These are phyloP conservation scores for Sphinx pinastri DNA, from an alignment of 2,888 invertebrate genomes.

Conservation along the genomic window DNA sequence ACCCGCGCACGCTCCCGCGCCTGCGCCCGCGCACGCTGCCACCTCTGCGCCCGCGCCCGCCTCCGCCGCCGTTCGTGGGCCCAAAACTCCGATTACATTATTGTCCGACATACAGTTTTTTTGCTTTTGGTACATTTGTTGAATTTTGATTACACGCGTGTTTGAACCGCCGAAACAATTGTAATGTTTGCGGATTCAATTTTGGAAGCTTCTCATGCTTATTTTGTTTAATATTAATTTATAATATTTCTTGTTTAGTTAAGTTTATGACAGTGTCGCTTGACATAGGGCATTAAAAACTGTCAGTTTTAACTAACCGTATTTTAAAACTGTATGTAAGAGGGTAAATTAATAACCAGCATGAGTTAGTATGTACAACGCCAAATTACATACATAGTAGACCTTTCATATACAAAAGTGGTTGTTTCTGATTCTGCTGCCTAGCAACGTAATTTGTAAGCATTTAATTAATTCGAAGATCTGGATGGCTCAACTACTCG, in stretches of 20 bases:
- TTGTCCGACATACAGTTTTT: constrained; percentile 19
- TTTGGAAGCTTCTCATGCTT: constrained; percentile 10
- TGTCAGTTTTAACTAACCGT: no score
- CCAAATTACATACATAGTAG: no score
- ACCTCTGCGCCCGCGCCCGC: background rate
- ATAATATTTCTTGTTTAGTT: background rate
- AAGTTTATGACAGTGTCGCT: no score
- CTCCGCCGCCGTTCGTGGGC: background rate
- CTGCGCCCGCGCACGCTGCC: background rate
- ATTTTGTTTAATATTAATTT: background rate
- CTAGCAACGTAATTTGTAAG: no score
- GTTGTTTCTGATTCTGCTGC: no score
- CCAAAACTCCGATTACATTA: constrained; percentile 23
- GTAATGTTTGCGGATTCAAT: constrained; percentile 6
- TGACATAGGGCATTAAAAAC: no score
- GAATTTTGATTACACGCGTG: constrained; percentile 24
- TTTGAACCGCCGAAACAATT: constrained; percentile 19
- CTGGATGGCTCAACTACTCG: no score
- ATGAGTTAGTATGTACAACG: no score
- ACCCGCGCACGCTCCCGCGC: constrained; percentile 20
- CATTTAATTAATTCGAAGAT: no score
- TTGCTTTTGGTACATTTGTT: constrained; percentile 22
- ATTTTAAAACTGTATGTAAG: no score
- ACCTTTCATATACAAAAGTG: no score
- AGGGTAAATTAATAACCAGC: no score